Percentiles rank a stretch among this genome's conserved stretches.
These are phyloP conservation scores for Drosophila kanapiae DNA, from an alignment of 1,140 invertebrate species.

Conservation along the genomic window DNA sequence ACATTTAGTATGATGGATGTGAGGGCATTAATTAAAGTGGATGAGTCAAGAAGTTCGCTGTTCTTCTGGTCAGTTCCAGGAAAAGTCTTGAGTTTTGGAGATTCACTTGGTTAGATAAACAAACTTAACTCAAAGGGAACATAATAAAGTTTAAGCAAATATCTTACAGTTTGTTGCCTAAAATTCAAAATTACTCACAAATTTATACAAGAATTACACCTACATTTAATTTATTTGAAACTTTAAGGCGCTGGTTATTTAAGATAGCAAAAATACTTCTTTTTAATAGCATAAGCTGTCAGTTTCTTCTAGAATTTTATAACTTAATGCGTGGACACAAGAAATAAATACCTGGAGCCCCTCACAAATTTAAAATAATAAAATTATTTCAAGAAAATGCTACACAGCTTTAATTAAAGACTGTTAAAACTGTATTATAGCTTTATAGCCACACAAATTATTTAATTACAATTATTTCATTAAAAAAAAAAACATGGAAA, in stretches of 20 bases:
- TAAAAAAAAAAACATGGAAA: background rate
- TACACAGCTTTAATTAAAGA: background rate
- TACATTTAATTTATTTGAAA: background rate
- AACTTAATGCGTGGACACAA: no score
- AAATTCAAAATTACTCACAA: background rate
- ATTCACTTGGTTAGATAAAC: background rate
- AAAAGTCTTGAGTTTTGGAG: background rate
- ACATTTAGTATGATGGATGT: slow-evolving; percentile 12
- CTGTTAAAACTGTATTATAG: background rate
- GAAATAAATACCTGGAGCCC: background rate
- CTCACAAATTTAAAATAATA: no score
- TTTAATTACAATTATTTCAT: slow-evolving; percentile 6
- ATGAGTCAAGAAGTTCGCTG: slow-evolving; percentile 9
- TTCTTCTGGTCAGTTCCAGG: slow-evolving; percentile 1
- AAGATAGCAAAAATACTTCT: background rate
- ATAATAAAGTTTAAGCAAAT: background rate
- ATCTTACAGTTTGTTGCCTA: no score
- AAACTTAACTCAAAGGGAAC: no score
- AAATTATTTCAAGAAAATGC: background rate
- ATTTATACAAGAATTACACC: background rate
- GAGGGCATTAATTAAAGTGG: slow-evolving; percentile 2
- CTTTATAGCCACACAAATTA: background rate
- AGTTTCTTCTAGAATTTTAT: background rate
- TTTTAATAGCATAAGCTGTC: no score
- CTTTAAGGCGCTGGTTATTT: background rate